Percentiles rank a stretch among this genome's conserved stretches.
Conservation (phyloP, 2,113 vertebrate species). For the Chionomys nivalis region DNA sequence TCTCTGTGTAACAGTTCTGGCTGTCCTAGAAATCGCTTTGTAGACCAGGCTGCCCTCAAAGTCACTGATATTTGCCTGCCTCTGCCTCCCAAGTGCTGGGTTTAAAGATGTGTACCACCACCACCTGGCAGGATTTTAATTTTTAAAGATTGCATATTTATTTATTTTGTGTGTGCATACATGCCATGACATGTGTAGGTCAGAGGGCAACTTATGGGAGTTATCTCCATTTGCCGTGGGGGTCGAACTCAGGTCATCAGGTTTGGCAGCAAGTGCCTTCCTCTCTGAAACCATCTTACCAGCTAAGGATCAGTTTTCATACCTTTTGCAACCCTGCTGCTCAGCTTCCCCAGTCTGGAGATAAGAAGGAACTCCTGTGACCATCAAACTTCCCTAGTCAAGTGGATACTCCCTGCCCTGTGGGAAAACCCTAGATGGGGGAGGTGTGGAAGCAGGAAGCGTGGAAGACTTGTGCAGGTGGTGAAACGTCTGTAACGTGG, state of each 20-base stretch:
- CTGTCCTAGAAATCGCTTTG: too few relatives aligned
- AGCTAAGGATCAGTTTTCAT: neutral
- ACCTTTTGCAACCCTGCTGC: neutral
- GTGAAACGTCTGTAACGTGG: neutral
- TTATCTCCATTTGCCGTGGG: neutral
- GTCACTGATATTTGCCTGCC: too few relatives aligned
- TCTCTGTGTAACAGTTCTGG: too few relatives aligned
- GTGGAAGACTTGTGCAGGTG: neutral
- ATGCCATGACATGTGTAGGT: too few relatives aligned
- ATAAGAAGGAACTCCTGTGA: neutral
- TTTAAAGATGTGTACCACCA: too few relatives aligned
- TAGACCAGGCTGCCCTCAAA: too few relatives aligned
- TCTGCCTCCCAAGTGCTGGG: too few relatives aligned
- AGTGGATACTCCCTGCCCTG: neutral
- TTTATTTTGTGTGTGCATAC: neutral
- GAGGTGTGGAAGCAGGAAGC: neutral
- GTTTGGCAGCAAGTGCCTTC: neutral
- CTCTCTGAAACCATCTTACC: neutral
- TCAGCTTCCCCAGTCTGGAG: constrained; percentile 19
- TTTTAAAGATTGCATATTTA: neutral
- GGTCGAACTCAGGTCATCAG: neutral
- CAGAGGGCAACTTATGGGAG: neutral
- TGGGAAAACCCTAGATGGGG: neutral
- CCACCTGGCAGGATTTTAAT: neutral
- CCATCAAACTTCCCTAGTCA: neutral